A percentile compares a stretch with the other conserved stretches of the same genome.
Conservation (phyloP, 1,140 invertebrate species). For the Laupala kohalensis region DNA sequence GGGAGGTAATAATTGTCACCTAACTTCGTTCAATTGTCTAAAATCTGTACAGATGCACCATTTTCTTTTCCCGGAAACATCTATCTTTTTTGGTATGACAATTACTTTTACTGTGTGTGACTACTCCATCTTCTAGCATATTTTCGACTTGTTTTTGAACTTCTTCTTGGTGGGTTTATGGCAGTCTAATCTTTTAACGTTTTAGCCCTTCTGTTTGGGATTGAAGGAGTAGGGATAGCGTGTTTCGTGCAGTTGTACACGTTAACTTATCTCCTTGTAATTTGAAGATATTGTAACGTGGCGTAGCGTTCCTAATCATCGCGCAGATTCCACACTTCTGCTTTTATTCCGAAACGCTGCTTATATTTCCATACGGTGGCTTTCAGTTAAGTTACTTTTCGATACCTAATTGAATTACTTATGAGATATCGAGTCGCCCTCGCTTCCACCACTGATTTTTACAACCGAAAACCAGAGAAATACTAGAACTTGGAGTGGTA, state of each 20-base stretch:
- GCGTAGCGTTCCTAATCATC: too few species aligned
- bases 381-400: too few species aligned
- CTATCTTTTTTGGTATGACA: constrained; percentile 1
- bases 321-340: too few species aligned
- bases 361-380: too few species aligned
- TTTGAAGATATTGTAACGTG: constrained; percentile 4
- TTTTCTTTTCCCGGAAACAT: not conserved
- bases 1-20: constrained; percentile 34
- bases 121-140: not conserved
- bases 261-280: not conserved
- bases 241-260: not conserved
- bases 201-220: not conserved
- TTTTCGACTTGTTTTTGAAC: not conserved
- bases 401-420: too few species aligned
- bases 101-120: not conserved
- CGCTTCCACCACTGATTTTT: too few species aligned
- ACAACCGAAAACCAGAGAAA: too few species aligned
- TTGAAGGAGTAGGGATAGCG: not conserved
- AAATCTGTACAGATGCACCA: constrained; percentile 31
- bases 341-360: too few species aligned
- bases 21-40: constrained; percentile 21
- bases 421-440: too few species aligned
- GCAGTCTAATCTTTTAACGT: not conserved
- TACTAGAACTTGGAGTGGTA: too few species aligned
- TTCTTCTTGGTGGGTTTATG: too few species aligned